Conservation (phyloP, 2,888 invertebrate genomes). For the Charanyca ferruginea region DNA sequence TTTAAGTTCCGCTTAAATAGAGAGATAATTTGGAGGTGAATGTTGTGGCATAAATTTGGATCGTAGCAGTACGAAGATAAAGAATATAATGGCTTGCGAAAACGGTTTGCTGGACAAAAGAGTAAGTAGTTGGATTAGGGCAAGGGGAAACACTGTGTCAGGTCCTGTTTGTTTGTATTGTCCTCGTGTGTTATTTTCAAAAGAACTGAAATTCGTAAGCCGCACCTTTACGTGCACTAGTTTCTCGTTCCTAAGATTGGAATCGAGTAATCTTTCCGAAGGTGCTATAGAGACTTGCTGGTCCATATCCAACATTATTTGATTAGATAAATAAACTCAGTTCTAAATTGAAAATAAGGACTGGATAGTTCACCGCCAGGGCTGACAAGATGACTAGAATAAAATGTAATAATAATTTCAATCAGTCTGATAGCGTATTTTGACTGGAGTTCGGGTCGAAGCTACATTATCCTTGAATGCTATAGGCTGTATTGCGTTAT, state of each 20-base stretch:
- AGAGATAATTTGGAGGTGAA: constrained; percentile 76
- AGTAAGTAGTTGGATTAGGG: constrained; percentile 77
- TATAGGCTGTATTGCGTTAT: too few relatives aligned
- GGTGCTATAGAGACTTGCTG: too few relatives aligned
- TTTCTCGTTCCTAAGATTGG: constrained; percentile 59
- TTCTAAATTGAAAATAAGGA: too few relatives aligned
- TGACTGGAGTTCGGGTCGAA: too few relatives aligned
- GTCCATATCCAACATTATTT: too few relatives aligned
- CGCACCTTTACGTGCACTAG: constrained; percentile 63
- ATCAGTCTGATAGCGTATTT: too few relatives aligned
- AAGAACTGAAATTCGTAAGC: constrained; percentile 48
- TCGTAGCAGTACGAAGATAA: constrained; percentile 62
- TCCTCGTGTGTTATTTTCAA: constrained; percentile 49
- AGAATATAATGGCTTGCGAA: constrained; percentile 64
- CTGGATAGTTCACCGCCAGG: too few relatives aligned
- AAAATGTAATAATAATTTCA: too few relatives aligned
- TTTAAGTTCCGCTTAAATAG: constrained; percentile 78
- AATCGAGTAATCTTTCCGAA: constrained; percentile 55
- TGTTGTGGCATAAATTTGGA: constrained; percentile 62
- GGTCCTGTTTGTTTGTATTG: constrained; percentile 70
- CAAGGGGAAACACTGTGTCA: constrained; percentile 77
- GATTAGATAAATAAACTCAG: too few relatives aligned
- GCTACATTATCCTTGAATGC: too few relatives aligned
- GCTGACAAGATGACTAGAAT: too few relatives aligned
- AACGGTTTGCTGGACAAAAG: constrained; percentile 72